Evolutionary conservation across 64 coral and sea anemone genomes (phyloP).

Genomic region (Cladopsammia gracilis): DNA sequence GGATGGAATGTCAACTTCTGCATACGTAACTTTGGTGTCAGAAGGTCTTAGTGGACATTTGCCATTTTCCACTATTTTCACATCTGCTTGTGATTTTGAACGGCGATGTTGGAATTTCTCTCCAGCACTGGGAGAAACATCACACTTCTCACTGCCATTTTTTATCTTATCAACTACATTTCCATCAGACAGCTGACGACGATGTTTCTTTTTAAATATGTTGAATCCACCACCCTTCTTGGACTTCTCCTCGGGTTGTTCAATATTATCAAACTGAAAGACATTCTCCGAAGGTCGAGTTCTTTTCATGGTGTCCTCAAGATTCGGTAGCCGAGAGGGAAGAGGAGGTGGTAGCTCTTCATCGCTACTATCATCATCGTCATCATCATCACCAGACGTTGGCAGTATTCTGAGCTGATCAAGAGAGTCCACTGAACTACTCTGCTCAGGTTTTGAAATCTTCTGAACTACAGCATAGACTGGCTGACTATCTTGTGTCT

Average conservation of each 20-base stretch:
- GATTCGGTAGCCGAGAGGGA: constrained; percentile 67
- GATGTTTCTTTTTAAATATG: constrained; percentile 84
- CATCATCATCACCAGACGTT: constrained; percentile 54
- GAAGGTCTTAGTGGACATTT: background rate
- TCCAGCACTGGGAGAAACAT: background rate
- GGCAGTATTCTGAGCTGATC: constrained; percentile 36
- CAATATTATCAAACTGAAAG: constrained; percentile 5
- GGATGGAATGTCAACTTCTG: constrained; percentile 28
- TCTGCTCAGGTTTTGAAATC: constrained; percentile 19
- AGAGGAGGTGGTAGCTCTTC: constrained; percentile 78
- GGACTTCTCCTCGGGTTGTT: constrained; percentile 65
- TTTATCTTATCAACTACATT: constrained; percentile 37
- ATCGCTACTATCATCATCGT: constrained; percentile 24
- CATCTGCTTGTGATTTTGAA: constrained; percentile 88
- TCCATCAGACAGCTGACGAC: constrained; percentile 79
- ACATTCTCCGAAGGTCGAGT: constrained; percentile 59
- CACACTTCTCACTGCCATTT: background rate
- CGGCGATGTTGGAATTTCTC: constrained; percentile 59
- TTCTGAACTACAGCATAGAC: constrained; percentile 29
- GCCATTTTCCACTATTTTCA: constrained; percentile 32
- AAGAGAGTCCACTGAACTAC: constrained; percentile 57
- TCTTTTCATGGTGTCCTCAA: constrained; percentile 63
- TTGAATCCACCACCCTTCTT: constrained; percentile 74
- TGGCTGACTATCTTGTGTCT: background rate
- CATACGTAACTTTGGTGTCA: background rate